Evolutionary conservation across 2,113 vertebrate genomes (phyloP).

Genomic region (Promerops cafer): DNA sequence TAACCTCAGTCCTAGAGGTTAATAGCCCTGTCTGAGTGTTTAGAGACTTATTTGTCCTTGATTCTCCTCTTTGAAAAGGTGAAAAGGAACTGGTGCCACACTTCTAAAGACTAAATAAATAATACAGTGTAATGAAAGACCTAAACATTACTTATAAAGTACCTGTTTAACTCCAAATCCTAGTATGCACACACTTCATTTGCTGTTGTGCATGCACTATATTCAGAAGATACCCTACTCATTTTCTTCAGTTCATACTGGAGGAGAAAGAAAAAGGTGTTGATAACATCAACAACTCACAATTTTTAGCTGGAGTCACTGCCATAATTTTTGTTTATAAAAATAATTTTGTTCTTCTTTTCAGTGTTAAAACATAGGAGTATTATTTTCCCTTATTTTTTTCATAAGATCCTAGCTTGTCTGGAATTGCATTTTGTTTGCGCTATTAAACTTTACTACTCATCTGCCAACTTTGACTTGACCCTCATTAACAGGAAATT

Average conservation of each 20-base stretch:
- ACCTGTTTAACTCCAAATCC: neutral
- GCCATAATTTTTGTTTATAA: neutral
- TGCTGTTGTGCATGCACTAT: neutral
- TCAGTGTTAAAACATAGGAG: neutral
- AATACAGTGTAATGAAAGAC: neutral
- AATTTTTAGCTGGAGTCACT: neutral
- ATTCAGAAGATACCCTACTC: neutral
- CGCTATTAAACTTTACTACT: neutral
- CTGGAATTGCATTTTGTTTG: neutral
- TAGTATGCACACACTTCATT: neutral
- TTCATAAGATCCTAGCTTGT: neutral
- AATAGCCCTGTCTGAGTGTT: neutral
- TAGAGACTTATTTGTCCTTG: neutral
- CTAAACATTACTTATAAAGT: neutral
- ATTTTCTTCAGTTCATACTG: neutral
- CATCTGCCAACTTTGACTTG: neutral
- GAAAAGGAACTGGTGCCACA: neutral
- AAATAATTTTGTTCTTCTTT: neutral
- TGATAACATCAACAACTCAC: neutral
- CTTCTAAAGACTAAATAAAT: neutral
- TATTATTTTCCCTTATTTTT: neutral
- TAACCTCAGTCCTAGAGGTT: neutral
- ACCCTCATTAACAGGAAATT: neutral
- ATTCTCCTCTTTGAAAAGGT: neutral
- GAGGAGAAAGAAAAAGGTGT: neutral